Evolutionary conservation across 1,140 invertebrate species (phyloP).

Genomic region (Marisa cornuarietis): DNA sequence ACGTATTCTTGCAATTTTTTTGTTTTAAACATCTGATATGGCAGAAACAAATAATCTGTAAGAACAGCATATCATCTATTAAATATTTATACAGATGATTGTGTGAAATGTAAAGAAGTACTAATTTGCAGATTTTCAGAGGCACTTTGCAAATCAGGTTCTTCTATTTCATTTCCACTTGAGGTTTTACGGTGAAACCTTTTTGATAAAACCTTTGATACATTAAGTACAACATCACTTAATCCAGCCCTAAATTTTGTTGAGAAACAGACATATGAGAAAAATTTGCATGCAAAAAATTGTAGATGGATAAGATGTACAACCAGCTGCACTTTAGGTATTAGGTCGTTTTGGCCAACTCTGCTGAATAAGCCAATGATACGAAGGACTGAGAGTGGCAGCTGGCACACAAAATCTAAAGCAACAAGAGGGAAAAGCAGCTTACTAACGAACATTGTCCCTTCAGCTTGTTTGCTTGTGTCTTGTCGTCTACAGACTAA

Average conservation of each 20-base stretch:
- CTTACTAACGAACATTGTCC: background rate
- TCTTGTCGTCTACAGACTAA: background rate
- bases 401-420: constrained; percentile 3
- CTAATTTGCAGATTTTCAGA: too few relatives aligned
- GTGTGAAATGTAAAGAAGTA: too few relatives aligned
- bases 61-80: too few relatives aligned
- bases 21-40: too few relatives aligned
- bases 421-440: background rate
- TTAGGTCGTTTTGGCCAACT: background rate
- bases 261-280: constrained; percentile 10
- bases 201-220: too few relatives aligned
- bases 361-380: constrained; percentile 6
- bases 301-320: background rate
- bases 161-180: too few relatives aligned
- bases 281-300: constrained; percentile 16
- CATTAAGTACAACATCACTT: too few relatives aligned
- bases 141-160: too few relatives aligned
- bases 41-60: too few relatives aligned
- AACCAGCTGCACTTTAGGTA: background rate
- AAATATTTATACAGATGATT: too few relatives aligned
- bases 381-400: constrained; percentile 4
- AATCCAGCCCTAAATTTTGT: background rate
- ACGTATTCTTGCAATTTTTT: too few relatives aligned
- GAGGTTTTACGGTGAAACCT: too few relatives aligned
- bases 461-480: background rate